phyloP scores from a whole-genome alignment of 1,140 invertebrate genomes.

The Pseudobourletiella spinata region DNA sequence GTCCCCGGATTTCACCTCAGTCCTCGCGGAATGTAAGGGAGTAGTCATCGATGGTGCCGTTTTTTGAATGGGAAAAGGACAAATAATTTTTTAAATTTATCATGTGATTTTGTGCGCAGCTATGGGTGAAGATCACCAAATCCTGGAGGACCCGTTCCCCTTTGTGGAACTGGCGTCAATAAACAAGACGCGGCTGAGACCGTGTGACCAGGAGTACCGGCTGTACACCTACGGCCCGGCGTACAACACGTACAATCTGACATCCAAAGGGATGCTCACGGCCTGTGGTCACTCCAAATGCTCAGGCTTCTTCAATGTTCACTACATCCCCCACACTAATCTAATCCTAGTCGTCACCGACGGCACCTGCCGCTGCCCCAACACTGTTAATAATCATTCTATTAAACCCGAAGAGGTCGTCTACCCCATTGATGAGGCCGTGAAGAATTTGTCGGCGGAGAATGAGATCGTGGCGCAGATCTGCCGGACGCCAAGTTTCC shows the following conservation, averaged over 20 bases:
- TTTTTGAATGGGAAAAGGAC: no score
- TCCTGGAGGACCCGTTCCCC: slow-evolving; percentile 20
- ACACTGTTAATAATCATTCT: slow-evolving; percentile 53
- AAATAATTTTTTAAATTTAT: no score
- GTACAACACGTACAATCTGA: slow-evolving; percentile 32
- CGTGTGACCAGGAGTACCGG: slow-evolving; percentile 77
- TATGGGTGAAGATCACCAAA: background rate
- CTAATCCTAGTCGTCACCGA: slow-evolving; percentile 79
- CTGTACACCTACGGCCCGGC: slow-evolving; percentile 52
- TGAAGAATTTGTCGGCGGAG: slow-evolving; percentile 12
- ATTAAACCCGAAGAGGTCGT: slow-evolving; percentile 58
- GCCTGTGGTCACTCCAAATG: slow-evolving; percentile 82
- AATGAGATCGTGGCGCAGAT: slow-evolving; percentile 20
- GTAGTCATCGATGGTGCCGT: no score
- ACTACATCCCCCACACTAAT: slow-evolving; percentile 85
- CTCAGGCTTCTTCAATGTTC: slow-evolving; percentile 84
- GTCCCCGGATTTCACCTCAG: slow-evolving; percentile 33
- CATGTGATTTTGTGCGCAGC: no score
- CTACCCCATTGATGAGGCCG: slow-evolving; percentile 40
- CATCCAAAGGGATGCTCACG: slow-evolving; percentile 62
- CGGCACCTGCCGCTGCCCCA: slow-evolving; percentile 77
- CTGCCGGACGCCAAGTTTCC: slow-evolving; percentile 5
- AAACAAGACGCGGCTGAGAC: slow-evolving; percentile 64
- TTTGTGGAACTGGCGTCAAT: slow-evolving; percentile 43
- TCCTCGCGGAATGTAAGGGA: slow-evolving; percentile 26